Percentiles rank a stretch among this genome's conserved stretches.
phyloP scores from a whole-genome alignment of 2,888 invertebrate species.

The Troides helena region DNA sequence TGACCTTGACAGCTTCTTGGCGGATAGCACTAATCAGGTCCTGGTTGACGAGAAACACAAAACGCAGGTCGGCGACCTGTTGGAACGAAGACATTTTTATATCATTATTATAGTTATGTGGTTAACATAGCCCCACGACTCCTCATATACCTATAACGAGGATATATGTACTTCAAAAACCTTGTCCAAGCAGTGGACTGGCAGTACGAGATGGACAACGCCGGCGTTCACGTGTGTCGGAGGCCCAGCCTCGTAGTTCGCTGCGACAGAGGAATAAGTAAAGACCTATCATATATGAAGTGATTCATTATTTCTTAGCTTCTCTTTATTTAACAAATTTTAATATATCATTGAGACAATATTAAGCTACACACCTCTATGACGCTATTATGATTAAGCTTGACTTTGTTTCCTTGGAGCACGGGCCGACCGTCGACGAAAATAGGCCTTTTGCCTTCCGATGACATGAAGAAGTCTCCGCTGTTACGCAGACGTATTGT shows the following conservation, averaged over 20 bases:
- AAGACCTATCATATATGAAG: no score
- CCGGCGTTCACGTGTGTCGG: no score
- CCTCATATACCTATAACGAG: no score
- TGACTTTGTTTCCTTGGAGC: slow-evolving; percentile 92
- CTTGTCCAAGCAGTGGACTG: no score
- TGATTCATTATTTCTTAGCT: no score
- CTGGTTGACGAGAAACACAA: slow-evolving; percentile 95
- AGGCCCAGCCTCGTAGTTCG: no score
- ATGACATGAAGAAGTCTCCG: slow-evolving; percentile 96
- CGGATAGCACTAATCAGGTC: slow-evolving; percentile 94
- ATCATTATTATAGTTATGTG: background rate
- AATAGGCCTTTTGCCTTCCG: slow-evolving; percentile 96
- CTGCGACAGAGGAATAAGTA: no score
- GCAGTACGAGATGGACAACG: no score
- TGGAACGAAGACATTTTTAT: slow-evolving; percentile 36
- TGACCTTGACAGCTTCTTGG: slow-evolving; percentile 92
- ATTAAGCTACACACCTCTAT: slow-evolving; percentile 85
- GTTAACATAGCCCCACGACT: background rate
- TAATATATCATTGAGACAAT: background rate
- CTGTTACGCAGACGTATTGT: slow-evolving; percentile 93
- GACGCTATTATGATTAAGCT: slow-evolving; percentile 95
- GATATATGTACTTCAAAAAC: no score
- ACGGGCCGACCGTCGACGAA: slow-evolving; percentile 96
- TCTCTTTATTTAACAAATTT: background rate
- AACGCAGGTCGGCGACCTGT: slow-evolving; percentile 93